Evolutionary conservation across 2,888 invertebrate genomes (phyloP), one percentile per base, ranked within the genome.

Genomic region (Pristionchus fissidentatus): DNA sequence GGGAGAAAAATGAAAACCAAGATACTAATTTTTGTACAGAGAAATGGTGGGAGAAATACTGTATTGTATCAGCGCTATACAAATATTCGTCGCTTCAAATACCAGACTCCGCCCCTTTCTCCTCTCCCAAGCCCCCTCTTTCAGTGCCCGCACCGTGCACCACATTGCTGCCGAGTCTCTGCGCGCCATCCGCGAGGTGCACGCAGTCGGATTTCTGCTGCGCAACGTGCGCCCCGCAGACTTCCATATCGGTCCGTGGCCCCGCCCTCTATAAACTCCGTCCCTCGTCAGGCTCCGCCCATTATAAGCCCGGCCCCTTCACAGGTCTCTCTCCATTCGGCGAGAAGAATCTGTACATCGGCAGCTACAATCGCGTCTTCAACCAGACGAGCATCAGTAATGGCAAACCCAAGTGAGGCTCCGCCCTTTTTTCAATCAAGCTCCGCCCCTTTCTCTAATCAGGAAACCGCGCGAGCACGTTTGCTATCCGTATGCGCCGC

Each of bases 331-430:
- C 43, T 4, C 70, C 70, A 22, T 70, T 70, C 70, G 70, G 70
- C 70, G 70, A 70, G 70, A 70, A 70, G 70, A 26, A n/a, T 10
- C 38, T 70, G 41, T 70, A 43, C 70, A 70, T 70, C 70, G 70
- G 70, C 70, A 13, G 41, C 41, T 70, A 70, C 70, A 70, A 70
- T 26, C 70, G 70, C 41, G 70, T 70, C 32, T n/a, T 26, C 70
- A 15, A 41, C 70, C 38, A 29, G 35, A 38, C 26, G 70, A 26
- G 41, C 41, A 41, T 41, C 32, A 70, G n/a, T n/a, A n/a, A 70
- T 26, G 26, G 15, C 43, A 35, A 70, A 41, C 41, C 41, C 3
- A 70, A 70, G 70, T 70, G 41, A 38, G 41, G 38, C 22, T 41
- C 32, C 66, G 66, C 66, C 38, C 41, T 22, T 7, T 62, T 19